A percentile compares a stretch with the other conserved stretches of the same genome.
Evolutionary conservation across 1,140 invertebrate genomes (phyloP).

Genomic region (Agrypnia vestita): DNA sequence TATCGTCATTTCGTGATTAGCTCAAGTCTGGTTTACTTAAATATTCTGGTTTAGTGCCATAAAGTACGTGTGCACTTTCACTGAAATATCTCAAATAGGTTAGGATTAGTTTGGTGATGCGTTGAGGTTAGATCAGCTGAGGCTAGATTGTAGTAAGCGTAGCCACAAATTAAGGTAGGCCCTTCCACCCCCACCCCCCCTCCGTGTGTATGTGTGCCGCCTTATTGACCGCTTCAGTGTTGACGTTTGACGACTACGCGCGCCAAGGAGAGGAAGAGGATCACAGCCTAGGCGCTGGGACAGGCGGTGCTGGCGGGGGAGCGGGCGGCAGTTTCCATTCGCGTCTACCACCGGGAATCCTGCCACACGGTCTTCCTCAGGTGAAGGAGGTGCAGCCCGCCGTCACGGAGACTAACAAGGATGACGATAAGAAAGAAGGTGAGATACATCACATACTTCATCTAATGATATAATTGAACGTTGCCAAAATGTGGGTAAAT

Average conservation of each 20-base stretch:
- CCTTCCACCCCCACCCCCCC: neutral
- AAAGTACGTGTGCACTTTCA: no score
- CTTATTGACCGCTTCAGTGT: slow-evolving; percentile 96
- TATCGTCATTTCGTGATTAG: no score
- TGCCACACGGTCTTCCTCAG: slow-evolving; percentile 93
- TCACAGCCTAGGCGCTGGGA: slow-evolving; percentile 80
- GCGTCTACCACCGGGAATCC: slow-evolving; percentile 92
- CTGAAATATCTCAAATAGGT: no score
- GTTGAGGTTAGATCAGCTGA: neutral
- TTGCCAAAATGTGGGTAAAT: neutral
- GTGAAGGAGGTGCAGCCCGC: slow-evolving; percentile 96
- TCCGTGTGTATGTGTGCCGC: slow-evolving; percentile 64
- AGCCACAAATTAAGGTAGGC: neutral
- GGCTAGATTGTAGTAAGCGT: slow-evolving; percentile 1
- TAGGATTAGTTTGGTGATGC: neutral
- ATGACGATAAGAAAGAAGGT: slow-evolving; percentile 80
- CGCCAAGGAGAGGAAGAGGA: slow-evolving; percentile 95
- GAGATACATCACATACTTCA: slow-evolving; percentile 51
- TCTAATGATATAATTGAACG: neutral
- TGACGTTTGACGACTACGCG: slow-evolving; percentile 94
- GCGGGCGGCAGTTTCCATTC: slow-evolving; percentile 79
- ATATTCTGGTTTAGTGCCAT: no score
- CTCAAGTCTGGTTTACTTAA: no score
- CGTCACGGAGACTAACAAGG: slow-evolving; percentile 83
- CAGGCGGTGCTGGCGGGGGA: slow-evolving; percentile 56